phyloP scores from a whole-genome alignment of 2,113 vertebrate genomes.

The Ariopsis seemanni region DNA sequence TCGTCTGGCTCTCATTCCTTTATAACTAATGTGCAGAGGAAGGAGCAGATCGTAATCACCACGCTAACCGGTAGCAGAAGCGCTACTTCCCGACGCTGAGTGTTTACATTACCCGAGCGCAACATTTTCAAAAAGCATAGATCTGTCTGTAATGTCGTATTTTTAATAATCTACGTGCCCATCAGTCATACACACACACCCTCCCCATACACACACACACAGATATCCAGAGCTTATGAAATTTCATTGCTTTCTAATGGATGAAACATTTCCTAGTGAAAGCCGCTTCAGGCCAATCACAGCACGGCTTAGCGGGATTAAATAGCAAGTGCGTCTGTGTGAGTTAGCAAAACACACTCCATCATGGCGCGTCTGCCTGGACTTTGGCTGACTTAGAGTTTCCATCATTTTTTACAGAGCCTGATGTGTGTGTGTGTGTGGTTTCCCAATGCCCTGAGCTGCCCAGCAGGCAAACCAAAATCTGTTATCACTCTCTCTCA shows the following conservation, averaged over 20 bases:
- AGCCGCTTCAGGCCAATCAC: slow-evolving; percentile 28
- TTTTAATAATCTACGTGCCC: background rate
- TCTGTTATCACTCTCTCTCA: slow-evolving; percentile 8
- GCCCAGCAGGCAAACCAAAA: slow-evolving; percentile 15
- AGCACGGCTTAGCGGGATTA: slow-evolving; percentile 33
- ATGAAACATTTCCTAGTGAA: slow-evolving; percentile 36
- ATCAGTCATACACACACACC: slow-evolving; percentile 1
- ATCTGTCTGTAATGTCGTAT: slow-evolving; percentile 37
- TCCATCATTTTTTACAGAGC: background rate
- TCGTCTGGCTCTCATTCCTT: background rate
- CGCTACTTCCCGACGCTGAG: background rate
- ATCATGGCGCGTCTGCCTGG: slow-evolving; percentile 43
- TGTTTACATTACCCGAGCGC: slow-evolving; percentile 22
- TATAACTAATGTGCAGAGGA: background rate
- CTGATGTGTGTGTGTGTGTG: slow-evolving; percentile 25
- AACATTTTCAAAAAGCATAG: slow-evolving; percentile 33
- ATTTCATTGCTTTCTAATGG: slow-evolving; percentile 25
- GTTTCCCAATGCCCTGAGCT: slow-evolving; percentile 23
- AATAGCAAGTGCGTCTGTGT: slow-evolving; percentile 16
- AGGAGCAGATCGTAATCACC: slow-evolving; percentile 20
- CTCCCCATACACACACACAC: background rate
- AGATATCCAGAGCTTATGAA: slow-evolving; percentile 17
- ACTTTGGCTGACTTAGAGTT: slow-evolving; percentile 48
- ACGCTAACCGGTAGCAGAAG: slow-evolving; percentile 25
- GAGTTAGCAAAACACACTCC: slow-evolving; percentile 44